Base-by-base conservation (phyloP, 2,888 invertebrate species). In the Drosophila greeni region DNA sequence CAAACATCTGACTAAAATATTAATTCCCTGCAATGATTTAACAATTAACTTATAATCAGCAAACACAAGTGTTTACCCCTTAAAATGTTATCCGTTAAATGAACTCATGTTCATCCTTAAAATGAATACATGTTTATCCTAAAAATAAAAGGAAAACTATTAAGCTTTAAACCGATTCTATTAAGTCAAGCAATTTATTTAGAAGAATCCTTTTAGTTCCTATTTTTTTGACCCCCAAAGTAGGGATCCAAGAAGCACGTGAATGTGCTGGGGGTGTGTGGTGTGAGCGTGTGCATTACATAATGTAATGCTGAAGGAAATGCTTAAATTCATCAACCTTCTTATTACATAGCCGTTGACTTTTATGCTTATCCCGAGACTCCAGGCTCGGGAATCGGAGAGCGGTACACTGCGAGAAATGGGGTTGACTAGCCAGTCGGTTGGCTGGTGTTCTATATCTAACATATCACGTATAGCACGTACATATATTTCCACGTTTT, bases 311-410 rank as follows among this genome's bases (percentile, higher is more conserved):
- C 66, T 68, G 33, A 61, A 73, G 70, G 66, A 80, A 77, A 73
- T 75, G 81, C 81, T 81, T 81, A 77, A 77, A 83, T 83, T 73
- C 73, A 78, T 81, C 82, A 78, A 75, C 75, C 73, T 75, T 83
- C 81, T 77, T 78, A 70, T 69, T 70, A 70, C 60, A 66, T 47
- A 55, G 54, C 39, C 66, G 47, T 43, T 43, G 51, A 43, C 36
- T 64, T 62, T 62, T 52, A 43, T 31, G 51, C 64, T 66, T 31
- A 48, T 48, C 48, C 29, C 42, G 26, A 40, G 59, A 65, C 45
- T 45, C 45, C 29, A 16, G 31, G 34, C 39, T 45, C 47, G 9
- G 29, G 24, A 51, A 51, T 49, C 55, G 39, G 31, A n/a, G 34
- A 47, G 8, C 18, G 31, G 29, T 8, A 34, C 67, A 66, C 37